Evolutionary conservation across 2,888 invertebrate species (phyloP).

Genomic region (Chromoteleia sp.): DNA sequence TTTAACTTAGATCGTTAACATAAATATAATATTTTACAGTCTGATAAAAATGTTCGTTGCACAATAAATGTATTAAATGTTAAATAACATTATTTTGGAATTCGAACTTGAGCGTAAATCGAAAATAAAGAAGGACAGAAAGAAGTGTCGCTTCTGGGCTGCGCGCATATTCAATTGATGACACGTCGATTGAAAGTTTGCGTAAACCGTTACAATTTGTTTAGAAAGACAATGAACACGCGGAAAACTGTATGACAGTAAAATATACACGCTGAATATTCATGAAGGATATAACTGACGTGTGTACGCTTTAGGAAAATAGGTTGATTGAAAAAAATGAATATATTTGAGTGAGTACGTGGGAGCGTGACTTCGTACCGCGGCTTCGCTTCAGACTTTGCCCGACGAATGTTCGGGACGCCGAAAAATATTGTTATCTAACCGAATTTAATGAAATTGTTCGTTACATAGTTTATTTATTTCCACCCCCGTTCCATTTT

Average conservation of each 20-base stretch:
- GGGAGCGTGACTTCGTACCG: slow-evolving; percentile 43
- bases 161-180: slow-evolving; percentile 50
- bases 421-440: slow-evolving; percentile 48
- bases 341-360: slow-evolving; percentile 44
- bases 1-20: too few species aligned
- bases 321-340: slow-evolving; percentile 64
- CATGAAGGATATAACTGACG: slow-evolving; percentile 63
- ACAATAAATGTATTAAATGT: too few species aligned
- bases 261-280: slow-evolving; percentile 64
- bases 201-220: slow-evolving; percentile 62
- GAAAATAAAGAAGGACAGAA: slow-evolving; percentile 16
- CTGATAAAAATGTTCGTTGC: too few species aligned
- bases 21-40: too few species aligned
- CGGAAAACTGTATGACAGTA: slow-evolving; percentile 57
- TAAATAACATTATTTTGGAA: too few species aligned
- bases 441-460: slow-evolving; percentile 43
- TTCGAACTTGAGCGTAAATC: not conserved
- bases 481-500: not conserved
- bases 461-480: slow-evolving; percentile 34
- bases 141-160: not conserved
- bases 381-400: slow-evolving; percentile 22
- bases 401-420: slow-evolving; percentile 24
- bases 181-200: slow-evolving; percentile 56
- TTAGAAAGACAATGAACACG: slow-evolving; percentile 61
- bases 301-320: slow-evolving; percentile 58